phyloP scores from a whole-genome alignment of 2,888 invertebrate species.

The Crepidodera aurea region DNA sequence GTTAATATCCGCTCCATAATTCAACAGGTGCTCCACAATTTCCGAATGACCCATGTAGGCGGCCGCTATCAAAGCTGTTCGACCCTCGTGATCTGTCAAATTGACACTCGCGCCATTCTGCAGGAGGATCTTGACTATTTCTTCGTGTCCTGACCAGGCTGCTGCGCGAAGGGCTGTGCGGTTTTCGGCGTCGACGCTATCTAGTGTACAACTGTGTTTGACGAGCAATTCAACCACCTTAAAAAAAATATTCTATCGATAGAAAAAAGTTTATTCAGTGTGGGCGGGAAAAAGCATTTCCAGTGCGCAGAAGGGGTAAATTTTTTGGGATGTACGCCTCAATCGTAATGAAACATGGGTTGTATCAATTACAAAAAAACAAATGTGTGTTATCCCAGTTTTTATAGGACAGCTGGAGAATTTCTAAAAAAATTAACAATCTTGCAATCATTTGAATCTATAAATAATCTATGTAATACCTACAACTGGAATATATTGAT shows the following conservation, averaged over 20 bases:
- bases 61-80: constrained; percentile 93
- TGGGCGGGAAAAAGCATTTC: too few species aligned
- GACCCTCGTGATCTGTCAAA: constrained; percentile 84
- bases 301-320: too few species aligned
- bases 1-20: constrained; percentile 83
- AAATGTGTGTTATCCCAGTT: too few species aligned
- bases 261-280: too few species aligned
- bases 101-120: constrained; percentile 82
- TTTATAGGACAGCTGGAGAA: too few species aligned
- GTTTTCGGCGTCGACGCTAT: constrained; percentile 87
- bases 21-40: constrained; percentile 83
- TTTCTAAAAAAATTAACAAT: too few species aligned
- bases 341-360: too few species aligned
- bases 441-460: too few species aligned
- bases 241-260: constrained; percentile 6
- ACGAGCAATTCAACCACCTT: constrained; percentile 83
- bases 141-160: constrained; percentile 93
- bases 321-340: too few species aligned
- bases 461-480: too few species aligned
- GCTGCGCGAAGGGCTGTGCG: constrained; percentile 90
- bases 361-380: too few species aligned
- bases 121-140: constrained; percentile 78
- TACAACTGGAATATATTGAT: too few species aligned
- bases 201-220: constrained; percentile 81
- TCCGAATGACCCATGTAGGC: constrained; percentile 95